Evolutionary conservation across 2,797 vertebrate genomes (phyloP).

Genomic region (Natrix natrix): DNA sequence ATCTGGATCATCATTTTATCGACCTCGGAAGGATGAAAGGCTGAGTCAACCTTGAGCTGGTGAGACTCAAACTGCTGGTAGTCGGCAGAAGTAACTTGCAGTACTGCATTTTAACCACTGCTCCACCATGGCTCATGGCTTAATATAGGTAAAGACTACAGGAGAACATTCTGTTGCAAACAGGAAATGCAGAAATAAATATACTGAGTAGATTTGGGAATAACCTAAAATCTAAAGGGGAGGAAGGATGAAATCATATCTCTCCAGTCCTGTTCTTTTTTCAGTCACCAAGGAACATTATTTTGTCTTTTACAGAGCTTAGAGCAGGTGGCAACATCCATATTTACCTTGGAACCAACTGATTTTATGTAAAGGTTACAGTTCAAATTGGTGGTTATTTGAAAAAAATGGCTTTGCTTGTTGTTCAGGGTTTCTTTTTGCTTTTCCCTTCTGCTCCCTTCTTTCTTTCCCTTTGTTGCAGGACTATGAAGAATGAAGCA

Average conservation of each 20-base stretch:
- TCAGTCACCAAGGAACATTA: not conserved
- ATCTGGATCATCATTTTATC: no score
- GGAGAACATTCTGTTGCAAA: not conserved
- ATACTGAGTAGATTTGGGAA: not conserved
- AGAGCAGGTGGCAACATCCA: conserved; percentile 6
- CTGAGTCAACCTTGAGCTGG: no score
- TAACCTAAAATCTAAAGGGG: not conserved
- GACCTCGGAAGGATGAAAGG: no score
- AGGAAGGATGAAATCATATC: not conserved
- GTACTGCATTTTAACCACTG: no score
- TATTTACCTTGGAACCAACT: conserved; percentile 25
- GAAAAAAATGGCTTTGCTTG: not conserved
- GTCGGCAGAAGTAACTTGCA: no score
- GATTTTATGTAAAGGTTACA: conserved; percentile 7
- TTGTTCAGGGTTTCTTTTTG: not conserved
- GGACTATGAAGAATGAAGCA: not conserved
- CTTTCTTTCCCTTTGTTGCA: not conserved
- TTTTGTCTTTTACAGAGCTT: conserved; percentile 22
- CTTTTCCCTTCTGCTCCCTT: not conserved
- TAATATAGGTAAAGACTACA: not conserved
- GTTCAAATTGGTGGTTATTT: conserved; percentile 13
- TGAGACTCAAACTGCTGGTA: no score
- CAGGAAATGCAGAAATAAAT: not conserved
- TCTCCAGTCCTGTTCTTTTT: not conserved
- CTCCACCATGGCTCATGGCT: not conserved